phyloP scores from a whole-genome alignment of 2,888 invertebrate species.

The Drosophila mimetica region DNA sequence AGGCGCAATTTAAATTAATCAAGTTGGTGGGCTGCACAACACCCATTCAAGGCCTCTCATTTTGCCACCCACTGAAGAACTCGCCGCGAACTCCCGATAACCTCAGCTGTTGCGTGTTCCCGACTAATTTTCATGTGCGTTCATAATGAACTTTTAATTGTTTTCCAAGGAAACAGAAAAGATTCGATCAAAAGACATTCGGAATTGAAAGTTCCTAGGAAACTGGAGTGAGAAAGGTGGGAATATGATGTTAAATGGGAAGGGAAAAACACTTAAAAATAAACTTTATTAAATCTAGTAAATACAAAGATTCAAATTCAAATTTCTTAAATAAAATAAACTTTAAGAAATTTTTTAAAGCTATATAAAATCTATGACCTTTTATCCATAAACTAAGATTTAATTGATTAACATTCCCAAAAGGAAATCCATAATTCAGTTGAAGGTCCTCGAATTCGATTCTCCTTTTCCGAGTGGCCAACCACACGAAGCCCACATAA shows the following conservation, averaged over 20 bases:
- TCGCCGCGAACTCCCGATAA: conserved; percentile 18
- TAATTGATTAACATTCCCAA: background rate
- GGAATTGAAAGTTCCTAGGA: conserved; percentile 46
- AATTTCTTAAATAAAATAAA: background rate
- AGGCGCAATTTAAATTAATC: conserved; percentile 68
- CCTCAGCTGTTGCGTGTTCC: conserved; percentile 53
- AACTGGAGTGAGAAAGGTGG: background rate
- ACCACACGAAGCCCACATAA: conserved; percentile 65
- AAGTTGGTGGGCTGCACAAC: conserved; percentile 25
- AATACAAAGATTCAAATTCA: background rate
- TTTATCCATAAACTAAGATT: too few species aligned
- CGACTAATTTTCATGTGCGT: conserved; percentile 56
- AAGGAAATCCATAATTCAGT: conserved; percentile 11
- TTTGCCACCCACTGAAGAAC: conserved; percentile 18
- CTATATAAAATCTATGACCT: too few species aligned
- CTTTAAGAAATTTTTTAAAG: too few species aligned
- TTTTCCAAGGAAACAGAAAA: conserved; percentile 48
- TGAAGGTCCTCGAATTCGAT: conserved; percentile 9
- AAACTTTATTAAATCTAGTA: background rate
- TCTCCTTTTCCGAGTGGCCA: conserved; percentile 29
- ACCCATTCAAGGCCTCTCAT: conserved; percentile 8
- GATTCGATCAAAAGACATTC: conserved; percentile 58
- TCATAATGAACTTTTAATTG: conserved; percentile 76
- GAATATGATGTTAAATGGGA: background rate
- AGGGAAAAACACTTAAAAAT: background rate